These are phyloP conservation scores for Sisyra nigra DNA, from an alignment of 2,888 invertebrate genomes.

Conservation along the genomic window DNA sequence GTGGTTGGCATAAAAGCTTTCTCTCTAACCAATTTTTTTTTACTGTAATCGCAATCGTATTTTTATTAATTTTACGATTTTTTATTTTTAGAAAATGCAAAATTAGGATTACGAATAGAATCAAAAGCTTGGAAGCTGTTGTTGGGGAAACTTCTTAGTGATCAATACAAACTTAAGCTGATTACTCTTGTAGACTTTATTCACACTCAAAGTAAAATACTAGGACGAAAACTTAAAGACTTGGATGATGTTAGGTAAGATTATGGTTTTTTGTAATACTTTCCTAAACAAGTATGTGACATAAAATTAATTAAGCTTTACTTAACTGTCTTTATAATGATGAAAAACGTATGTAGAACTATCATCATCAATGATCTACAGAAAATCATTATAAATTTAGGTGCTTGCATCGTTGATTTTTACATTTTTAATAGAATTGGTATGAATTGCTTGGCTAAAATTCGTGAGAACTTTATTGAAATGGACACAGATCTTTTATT, in stretches of 20 bases:
- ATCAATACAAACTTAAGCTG: constrained; percentile 52
- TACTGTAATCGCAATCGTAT: too few species aligned
- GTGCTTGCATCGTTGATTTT: too few species aligned
- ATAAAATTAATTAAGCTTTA: too few species aligned
- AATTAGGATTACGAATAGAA: constrained; percentile 51
- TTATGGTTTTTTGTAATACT: constrained; percentile 7
- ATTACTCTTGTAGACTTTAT: constrained; percentile 59
- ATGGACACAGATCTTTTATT: constrained; percentile 61
- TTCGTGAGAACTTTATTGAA: constrained; percentile 61
- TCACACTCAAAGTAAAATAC: constrained; percentile 51
- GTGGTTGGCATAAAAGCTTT: too few species aligned
- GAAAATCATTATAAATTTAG: too few species aligned
- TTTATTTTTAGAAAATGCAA: constrained; percentile 35
- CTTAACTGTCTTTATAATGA: too few species aligned
- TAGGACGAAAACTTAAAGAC: constrained; percentile 55
- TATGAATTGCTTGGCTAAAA: constrained; percentile 60
- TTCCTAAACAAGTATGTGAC: too few species aligned
- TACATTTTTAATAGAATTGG: constrained; percentile 49
- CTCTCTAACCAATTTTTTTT: too few species aligned
- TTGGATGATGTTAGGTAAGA: constrained; percentile 48
- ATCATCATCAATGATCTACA: too few species aligned
- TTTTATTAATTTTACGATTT: too few species aligned
- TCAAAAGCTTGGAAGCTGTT: constrained; percentile 64
- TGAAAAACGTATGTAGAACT: too few species aligned
- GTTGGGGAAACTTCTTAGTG: constrained; percentile 50